phyloP scores from a whole-genome alignment of 2,113 vertebrate species.

The Calypte anna region DNA sequence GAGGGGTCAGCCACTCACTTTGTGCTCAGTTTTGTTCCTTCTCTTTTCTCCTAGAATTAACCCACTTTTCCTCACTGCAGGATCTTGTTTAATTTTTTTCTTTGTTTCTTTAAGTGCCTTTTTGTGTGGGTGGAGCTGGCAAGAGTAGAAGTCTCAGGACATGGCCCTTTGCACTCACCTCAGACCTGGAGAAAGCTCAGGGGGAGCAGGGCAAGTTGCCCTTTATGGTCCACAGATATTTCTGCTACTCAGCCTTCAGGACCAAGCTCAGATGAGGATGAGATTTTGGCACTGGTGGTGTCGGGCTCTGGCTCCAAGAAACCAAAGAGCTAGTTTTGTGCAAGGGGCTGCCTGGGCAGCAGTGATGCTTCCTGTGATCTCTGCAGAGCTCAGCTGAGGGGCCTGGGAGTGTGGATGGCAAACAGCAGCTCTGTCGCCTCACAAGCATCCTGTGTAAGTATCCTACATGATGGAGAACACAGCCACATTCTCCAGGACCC shows the following conservation, averaged over 20 bases:
- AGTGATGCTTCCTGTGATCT: conserved; percentile 30
- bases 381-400: neutral
- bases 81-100: neutral
- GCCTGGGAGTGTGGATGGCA: neutral
- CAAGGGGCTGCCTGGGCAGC: neutral
- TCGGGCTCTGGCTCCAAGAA: neutral
- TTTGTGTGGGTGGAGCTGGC: neutral
- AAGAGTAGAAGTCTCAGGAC: neutral
- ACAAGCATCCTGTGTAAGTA: neutral
- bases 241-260: neutral
- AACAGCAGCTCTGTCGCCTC: neutral
- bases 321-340: conserved; percentile 32
- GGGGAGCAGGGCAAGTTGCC: neutral
- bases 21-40: neutral
- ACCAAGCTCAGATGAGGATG: neutral
- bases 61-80: neutral
- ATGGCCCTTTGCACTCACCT: neutral
- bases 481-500: neutral
- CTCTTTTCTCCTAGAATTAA: neutral
- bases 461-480: neutral
- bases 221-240: neutral
- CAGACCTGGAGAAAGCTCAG: neutral
- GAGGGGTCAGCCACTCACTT: neutral
- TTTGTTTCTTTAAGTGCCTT: conserved; percentile 59
- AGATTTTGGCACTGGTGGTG: neutral